Percentiles rank a stretch among this genome's conserved stretches.
Conservation (phyloP, 92 coral and sea anemone genomes). For the Anthopleura xanthogrammica region DNA sequence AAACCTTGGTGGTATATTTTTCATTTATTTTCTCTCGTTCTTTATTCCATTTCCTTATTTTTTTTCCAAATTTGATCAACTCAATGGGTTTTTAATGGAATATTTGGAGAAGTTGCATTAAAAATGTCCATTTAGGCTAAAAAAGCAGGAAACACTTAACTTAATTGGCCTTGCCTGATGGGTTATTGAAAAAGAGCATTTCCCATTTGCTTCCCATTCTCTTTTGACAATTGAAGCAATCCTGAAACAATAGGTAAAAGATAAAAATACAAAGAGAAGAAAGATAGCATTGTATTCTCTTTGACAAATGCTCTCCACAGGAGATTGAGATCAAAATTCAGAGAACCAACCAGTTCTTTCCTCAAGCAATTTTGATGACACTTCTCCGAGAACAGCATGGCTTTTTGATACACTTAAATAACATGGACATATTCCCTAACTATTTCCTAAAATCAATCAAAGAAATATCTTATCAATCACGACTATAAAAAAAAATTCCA, state of each 20-base stretch:
- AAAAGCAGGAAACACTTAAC: conserved; percentile 4
- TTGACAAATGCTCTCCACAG: background rate
- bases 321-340: background rate
- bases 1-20: background rate
- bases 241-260: background rate
- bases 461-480: background rate
- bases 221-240: background rate
- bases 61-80: conserved; percentile 7
- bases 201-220: background rate
- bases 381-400: no score
- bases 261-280: background rate
- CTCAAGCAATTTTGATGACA: background rate
- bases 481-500: background rate
- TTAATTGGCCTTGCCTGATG: background rate
- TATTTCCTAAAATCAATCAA: no score
- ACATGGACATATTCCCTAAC: no score
- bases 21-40: background rate
- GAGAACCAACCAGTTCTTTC: background rate
- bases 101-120: conserved; percentile 16
- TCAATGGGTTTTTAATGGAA: conserved; percentile 8
- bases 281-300: background rate
- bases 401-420: no score
- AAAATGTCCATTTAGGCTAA: conserved; percentile 12
- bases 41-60: conserved; percentile 21
- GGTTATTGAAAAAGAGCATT: background rate